Base-by-base conservation (phyloP, 2,888 invertebrate species). In the Empis stercorea region DNA sequence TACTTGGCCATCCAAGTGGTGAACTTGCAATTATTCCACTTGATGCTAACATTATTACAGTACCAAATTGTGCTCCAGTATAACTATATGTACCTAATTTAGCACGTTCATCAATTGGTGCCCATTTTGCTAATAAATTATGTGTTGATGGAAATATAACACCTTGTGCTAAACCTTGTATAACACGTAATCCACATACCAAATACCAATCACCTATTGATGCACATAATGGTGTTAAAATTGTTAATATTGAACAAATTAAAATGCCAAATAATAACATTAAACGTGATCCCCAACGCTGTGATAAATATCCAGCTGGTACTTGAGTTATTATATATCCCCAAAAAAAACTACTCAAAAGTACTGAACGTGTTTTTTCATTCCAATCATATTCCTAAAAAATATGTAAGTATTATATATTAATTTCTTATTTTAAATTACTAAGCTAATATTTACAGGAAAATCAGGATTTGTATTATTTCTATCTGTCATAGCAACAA, bases 51-150 rank as follows among this genome's bases (percentile, higher is more conserved):
- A 86, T 80, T 1, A 87, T 61, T 0, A 87, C 82, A 10, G 86
- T 86, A 9, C 91, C 91, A 11, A 87, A 74, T 61, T 85, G 85
- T 10, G 79, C 79, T 43, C 88, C 88, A 43, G 80, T 73, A 61
- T 81, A 81, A 7, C 79, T 76, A 43, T 78, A 77, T 46, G 81
- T 78, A 47, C 79, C 78, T 50, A 86, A 48, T 15, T 58, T 53
- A 2, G 82, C 80, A 46, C 87, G 72, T 59, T 88, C 87, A 1
- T 72, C 64, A 0, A 74, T 69, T 0, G 87, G 86, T 1, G 78
- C 61, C 84, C 84, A 84, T 57, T 79, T 79, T 0, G 83, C 79
- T n/a, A 84, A 60, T 0, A 82, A 64, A 0, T 79, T 79, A 53
- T 82, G 83, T 0, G 80, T 66, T 43, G 78, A 76, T 1, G 84